Evolutionary conservation across 2,797 vertebrate genomes (phyloP).

Genomic region (Dromococcyx pavoninus): DNA sequence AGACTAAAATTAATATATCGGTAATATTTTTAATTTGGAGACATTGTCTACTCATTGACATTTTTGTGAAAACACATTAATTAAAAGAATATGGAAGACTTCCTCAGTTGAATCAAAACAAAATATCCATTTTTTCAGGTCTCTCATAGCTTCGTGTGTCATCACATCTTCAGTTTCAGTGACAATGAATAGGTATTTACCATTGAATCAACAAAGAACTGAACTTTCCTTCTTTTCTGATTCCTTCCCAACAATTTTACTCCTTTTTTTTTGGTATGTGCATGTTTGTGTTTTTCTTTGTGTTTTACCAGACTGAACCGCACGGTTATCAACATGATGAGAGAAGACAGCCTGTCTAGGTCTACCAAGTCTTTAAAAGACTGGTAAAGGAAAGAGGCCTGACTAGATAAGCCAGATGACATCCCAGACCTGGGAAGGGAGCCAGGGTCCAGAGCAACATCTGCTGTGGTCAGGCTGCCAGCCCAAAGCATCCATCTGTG

Average conservation of each 20-base stretch:
- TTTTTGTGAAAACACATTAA: not conserved
- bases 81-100: not conserved
- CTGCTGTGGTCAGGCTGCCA: slow-evolving; percentile 37
- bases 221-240: not conserved
- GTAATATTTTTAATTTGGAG: not conserved
- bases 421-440: slow-evolving; percentile 28
- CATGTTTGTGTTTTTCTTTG: not conserved
- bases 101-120: not conserved
- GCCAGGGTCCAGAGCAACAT: slow-evolving; percentile 41
- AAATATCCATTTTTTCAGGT: not conserved
- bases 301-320: not conserved
- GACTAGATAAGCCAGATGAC: slow-evolving; percentile 22
- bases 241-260: not conserved
- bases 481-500: not conserved
- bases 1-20: not conserved
- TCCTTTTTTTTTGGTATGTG: not conserved
- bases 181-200: not conserved
- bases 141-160: not conserved
- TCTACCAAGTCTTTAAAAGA: not conserved
- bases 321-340: not conserved
- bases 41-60: not conserved
- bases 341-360: not conserved
- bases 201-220: not conserved
- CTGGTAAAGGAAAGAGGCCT: not conserved
- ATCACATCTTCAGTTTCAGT: not conserved